Percentiles rank a stretch among this genome's conserved stretches.
phyloP scores from a whole-genome alignment of 2,797 vertebrate species.

The Acridotheres tristis region DNA sequence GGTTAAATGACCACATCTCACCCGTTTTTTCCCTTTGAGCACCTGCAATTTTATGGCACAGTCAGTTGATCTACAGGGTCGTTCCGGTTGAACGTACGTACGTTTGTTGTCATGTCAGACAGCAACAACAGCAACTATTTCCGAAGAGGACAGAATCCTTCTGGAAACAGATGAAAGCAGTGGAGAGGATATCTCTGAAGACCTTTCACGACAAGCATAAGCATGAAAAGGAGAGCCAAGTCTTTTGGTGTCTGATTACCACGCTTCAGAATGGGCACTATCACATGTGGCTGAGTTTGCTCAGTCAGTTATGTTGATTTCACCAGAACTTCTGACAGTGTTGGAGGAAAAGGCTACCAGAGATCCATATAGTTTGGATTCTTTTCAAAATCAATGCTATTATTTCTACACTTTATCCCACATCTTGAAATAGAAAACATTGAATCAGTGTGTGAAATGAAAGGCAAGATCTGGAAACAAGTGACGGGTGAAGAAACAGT shows the following conservation, averaged over 20 bases:
- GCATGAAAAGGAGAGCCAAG: slow-evolving; percentile 38
- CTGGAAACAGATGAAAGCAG: slow-evolving; percentile 1
- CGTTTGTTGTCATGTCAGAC: background rate
- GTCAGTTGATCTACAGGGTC: slow-evolving; percentile 66
- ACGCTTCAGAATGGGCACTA: slow-evolving; percentile 59
- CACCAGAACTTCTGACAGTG: slow-evolving; percentile 63
- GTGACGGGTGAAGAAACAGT: slow-evolving; percentile 43
- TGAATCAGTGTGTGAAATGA: slow-evolving; percentile 44
- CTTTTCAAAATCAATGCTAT: slow-evolving; percentile 60
- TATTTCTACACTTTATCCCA: slow-evolving; percentile 66
- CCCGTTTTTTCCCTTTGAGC: slow-evolving; percentile 53
- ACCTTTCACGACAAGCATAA: slow-evolving; percentile 29
- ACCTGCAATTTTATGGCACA: slow-evolving; percentile 62
- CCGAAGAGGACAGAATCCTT: slow-evolving; percentile 29
- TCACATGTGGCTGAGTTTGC: slow-evolving; percentile 66
- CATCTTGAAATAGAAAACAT: slow-evolving; percentile 63
- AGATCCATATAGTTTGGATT: slow-evolving; percentile 57
- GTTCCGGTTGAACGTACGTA: background rate
- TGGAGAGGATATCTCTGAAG: slow-evolving; percentile 59
- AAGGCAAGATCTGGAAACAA: slow-evolving; percentile 62
- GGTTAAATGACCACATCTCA: slow-evolving; percentile 60
- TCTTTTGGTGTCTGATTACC: slow-evolving; percentile 63
- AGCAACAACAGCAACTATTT: slow-evolving; percentile 54
- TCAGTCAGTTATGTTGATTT: slow-evolving; percentile 45
- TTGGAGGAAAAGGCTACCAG: slow-evolving; percentile 64